A percentile compares a stretch with the other conserved stretches of the same genome.
phyloP scores from a whole-genome alignment of 2,888 invertebrate genomes.

The Aphodius sticticus region DNA sequence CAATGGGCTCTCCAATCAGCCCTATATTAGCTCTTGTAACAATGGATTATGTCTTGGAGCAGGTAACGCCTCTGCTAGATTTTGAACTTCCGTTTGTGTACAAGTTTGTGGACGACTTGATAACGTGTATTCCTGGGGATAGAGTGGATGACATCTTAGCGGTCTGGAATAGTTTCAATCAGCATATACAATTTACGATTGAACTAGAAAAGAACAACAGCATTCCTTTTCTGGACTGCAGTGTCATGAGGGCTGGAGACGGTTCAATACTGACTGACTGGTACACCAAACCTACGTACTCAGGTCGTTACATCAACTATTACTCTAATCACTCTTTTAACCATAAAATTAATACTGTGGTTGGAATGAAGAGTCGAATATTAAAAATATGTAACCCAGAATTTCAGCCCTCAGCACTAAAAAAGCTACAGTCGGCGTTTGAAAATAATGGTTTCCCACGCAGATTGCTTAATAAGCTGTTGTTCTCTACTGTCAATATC shows the following conservation, averaged over 20 bases:
- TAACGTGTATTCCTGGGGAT: background rate
- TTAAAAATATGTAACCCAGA: background rate
- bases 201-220: constrained; percentile 14
- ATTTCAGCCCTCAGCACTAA: background rate
- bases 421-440: background rate
- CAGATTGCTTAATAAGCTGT: background rate
- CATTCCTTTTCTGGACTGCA: constrained; percentile 19
- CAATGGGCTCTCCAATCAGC: constrained; percentile 6
- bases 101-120: constrained; percentile 24
- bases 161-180: constrained; percentile 7
- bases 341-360: constrained; percentile 25
- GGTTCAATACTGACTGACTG: constrained; percentile 11
- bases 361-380: constrained; percentile 1
- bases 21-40: constrained; percentile 8
- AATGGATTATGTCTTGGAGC: constrained; percentile 8
- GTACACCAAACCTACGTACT: constrained; percentile 21
- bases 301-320: constrained; percentile 20
- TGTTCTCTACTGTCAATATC: background rate
- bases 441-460: constrained; percentile 14
- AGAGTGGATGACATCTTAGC: constrained; percentile 14
- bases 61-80: background rate
- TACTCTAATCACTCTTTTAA: constrained; percentile 9
- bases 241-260: constrained; percentile 6
- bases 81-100: constrained; percentile 13
- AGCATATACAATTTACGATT: constrained; percentile 9